Base-by-base conservation (phyloP, 2,888 invertebrate genomes). In the Pristionchus entomophagus region DNA sequence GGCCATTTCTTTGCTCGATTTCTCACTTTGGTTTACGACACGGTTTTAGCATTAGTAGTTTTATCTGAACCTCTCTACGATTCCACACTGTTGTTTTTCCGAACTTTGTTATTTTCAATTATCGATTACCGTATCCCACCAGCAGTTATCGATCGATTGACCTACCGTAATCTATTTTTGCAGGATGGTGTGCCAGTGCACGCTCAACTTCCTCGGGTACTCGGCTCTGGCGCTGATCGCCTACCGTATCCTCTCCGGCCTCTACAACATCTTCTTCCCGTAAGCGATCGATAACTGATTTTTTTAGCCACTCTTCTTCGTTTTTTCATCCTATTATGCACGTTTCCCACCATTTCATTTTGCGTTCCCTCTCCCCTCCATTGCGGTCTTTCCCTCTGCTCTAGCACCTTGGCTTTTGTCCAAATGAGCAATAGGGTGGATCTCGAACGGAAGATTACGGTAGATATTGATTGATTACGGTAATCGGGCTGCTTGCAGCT, bases 111-210 rank as follows among this genome's bases (percentile, higher is more conserved):
- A n/a, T n/a, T n/a, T n/a, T n/a, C 8, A 59, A 8, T 59, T 35
- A 77, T 77, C 49, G 77, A 77, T 45, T 49, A 45, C 26, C 19
- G 41, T 73, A 73, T 6, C 38, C 45, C 2, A 4, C 29, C 49
- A n/a, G n/a, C n/a, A 49, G 51, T 80, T 80, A 19, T 80, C 78
- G 78, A 80, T 80, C 22, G 51, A 51, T 80, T 8, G 22, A 45
- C 17, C 35, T 51, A 51, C 78, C 78, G 78, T 80, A 49, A 10
- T 10, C 77, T 45, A n/a, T n/a, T 29, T 19, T 32, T 85, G 56
- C 83, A 87, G 86, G 41, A 91, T 91, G 91, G 89, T 86, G 85
- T 91, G 91, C 81, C 88, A 90, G 86, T 91, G 91, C 81, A 88
- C 88, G 65, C 69, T 91, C 35, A 88, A 88, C 45, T 86, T 88